Evolutionary conservation across 2,888 invertebrate species (phyloP).

Genomic region (Phanerotoma sp.): DNA sequence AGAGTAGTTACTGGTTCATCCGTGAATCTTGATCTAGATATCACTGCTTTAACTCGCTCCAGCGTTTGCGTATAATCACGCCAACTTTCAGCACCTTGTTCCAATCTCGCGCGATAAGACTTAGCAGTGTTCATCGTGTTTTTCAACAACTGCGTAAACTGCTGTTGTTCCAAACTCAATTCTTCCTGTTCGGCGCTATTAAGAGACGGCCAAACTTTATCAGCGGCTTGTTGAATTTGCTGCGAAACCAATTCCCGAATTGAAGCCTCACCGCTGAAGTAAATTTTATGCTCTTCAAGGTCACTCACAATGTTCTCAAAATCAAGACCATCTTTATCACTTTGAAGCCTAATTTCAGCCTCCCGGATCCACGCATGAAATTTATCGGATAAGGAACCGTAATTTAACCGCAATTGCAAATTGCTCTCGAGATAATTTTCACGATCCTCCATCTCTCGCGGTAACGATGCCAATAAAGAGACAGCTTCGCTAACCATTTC

Average conservation of each 20-base stretch:
- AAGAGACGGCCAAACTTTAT: constrained; percentile 86
- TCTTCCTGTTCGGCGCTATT: constrained; percentile 80
- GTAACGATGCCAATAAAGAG: constrained; percentile 74
- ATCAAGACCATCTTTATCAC: constrained; percentile 82
- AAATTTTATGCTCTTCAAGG: constrained; percentile 83
- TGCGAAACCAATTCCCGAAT: constrained; percentile 80
- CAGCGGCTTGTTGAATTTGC: constrained; percentile 79
- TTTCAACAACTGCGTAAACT: constrained; percentile 77
- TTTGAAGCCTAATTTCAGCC: constrained; percentile 74
- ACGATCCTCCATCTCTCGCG: constrained; percentile 78
- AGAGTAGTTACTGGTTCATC: constrained; percentile 79
- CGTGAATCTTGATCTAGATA: constrained; percentile 74
- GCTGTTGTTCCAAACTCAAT: constrained; percentile 77
- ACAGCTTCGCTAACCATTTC: constrained; percentile 86
- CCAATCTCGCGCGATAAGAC: constrained; percentile 75
- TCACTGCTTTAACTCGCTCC: constrained; percentile 74
- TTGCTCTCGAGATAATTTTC: constrained; percentile 78
- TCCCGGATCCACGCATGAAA: constrained; percentile 83
- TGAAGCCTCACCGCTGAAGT: constrained; percentile 77
- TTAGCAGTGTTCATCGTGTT: constrained; percentile 83
- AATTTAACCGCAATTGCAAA: constrained; percentile 74
- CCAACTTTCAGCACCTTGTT: constrained; percentile 83
- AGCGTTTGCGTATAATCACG: constrained; percentile 78
- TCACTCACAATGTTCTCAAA: constrained; percentile 82
- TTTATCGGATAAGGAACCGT: constrained; percentile 74